These are phyloP conservation scores for Sarcophilus harrisii DNA, from an alignment of 2,797 vertebrate species.

Conservation along the genomic window DNA sequence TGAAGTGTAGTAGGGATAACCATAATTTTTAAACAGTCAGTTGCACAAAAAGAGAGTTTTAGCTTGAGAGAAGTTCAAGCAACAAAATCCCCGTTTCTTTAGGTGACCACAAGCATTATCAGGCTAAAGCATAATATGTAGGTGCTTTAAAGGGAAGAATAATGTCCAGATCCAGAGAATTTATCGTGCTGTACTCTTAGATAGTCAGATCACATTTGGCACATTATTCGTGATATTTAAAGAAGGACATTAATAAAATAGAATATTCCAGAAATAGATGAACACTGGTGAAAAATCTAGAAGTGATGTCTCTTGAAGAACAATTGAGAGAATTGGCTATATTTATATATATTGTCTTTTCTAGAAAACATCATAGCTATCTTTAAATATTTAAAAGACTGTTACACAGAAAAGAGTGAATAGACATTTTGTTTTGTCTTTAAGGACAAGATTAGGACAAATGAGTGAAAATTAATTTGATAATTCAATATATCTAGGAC, in stretches of 20 bases:
- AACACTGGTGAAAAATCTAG: neutral
- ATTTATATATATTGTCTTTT: neutral
- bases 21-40: neutral
- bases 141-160: conserved; percentile 29
- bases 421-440: neutral
- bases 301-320: neutral
- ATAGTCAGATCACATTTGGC: neutral
- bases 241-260: neutral
- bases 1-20: neutral
- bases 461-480: conserved; percentile 28
- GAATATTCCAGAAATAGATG: neutral
- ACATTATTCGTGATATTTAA: neutral
- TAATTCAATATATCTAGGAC: neutral
- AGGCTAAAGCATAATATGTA: neutral
- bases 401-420: conserved; percentile 18
- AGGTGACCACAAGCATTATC: conserved; percentile 37
- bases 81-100: conserved; percentile 24
- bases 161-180: neutral
- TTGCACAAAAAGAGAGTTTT: neutral
- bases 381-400: conserved; percentile 19
- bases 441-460: neutral
- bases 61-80: neutral
- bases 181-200: neutral
- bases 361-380: neutral
- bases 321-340: neutral